Evolutionary conservation across 53 echinoderm and acorn worm species (phyloP), one percentile per base, ranked within the genome.

Genomic region (Henricia sp.): DNA sequence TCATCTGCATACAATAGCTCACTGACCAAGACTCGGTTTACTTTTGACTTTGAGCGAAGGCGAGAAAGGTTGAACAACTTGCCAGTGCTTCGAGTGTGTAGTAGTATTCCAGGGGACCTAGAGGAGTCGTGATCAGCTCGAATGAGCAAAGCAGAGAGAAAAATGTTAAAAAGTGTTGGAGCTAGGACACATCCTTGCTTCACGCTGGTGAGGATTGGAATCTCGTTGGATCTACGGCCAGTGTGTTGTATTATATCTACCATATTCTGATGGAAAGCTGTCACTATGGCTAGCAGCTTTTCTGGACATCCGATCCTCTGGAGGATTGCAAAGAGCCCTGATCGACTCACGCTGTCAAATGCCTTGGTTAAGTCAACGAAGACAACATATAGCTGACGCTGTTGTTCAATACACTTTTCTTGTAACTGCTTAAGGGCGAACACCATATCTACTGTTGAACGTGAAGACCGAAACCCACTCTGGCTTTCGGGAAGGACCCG

Each of bases 131-230:
- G 27, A 58, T 36, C 35, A 17, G 36, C 66, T 36, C n/a, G n/a
- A 4, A 17, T 9, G 1, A 78, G 46, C 54, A 77, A 55, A 29
- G 43, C 19, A 6, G 42, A 52, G 58, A 78, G 38, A n/a, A 77
- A 60, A 30, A 78, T 64, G 5, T 28, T 57, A 20, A 88, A 82
- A 4, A 77, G 68, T 19, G 77, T 87, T 25, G 82, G 88, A 19
- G 50, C 88, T 8, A 70, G 80, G 35, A 71, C 63, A 23, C 71
- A 82, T 20, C 82, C 82, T 37, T 88, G 86, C 46, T 74, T 86
- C 17, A 64, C 50, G 0, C 74, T 67, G 5, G 10, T 38, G 10
- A 17, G 16, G 30, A 73, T 62, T 50, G 6, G 17, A 32, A 73
- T 73, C 0, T 3, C 26, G 2, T 23, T 52, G n/a, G 74, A 85